Evolutionary conservation across 2,797 vertebrate genomes (phyloP), one percentile per base, ranked within the genome.

Genomic region (Nyctalus aviator): DNA sequence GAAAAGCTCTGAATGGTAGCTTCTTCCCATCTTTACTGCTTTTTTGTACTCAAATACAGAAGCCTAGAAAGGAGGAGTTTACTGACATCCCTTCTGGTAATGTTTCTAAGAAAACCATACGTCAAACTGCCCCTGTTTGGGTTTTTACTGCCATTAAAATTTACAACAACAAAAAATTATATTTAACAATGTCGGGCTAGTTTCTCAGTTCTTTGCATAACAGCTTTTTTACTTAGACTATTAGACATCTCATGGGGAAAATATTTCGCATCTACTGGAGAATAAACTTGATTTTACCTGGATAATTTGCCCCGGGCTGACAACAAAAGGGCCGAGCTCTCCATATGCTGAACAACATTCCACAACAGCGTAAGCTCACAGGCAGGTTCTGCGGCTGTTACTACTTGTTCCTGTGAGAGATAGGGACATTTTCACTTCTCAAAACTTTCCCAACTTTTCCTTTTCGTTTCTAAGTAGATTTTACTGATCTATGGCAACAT

Each of bases 281-380:
- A 90, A 87, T 57, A 72, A 64, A 71, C 73, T 76, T 21, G 15
- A 81, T 66, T 92, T 77, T 87, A 76, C 90, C 90, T 77, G 57
- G 91, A 77, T 89, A 27, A 79, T 82, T 96, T 92, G 94, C 94
- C 96, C 20, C 96, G 41, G 72, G 95, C 95, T 90, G 90, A 84
- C 53, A 84, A 84, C 84, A 46, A 57, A 66, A 92, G 30, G 84
- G 89, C 90, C 86, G 48, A 35, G 93, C 95, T 91, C 75, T 62
- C 77, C 93, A 84, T 17, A 53, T 68, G 94, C 48, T 93, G 46
- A 9, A 62, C 86, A 27, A 4, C 90, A 78, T 95, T 95, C 95
- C 90, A 57, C 66, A 32, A 0, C 8, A 6, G 71, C 50, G 30
- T 64, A 15, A 0, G 64, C 27, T 72, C 57, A 71, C 35, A 8